These are phyloP conservation scores for Zele albiditarsus DNA, from an alignment of 2,888 invertebrate genomes.

Conservation along the genomic window DNA sequence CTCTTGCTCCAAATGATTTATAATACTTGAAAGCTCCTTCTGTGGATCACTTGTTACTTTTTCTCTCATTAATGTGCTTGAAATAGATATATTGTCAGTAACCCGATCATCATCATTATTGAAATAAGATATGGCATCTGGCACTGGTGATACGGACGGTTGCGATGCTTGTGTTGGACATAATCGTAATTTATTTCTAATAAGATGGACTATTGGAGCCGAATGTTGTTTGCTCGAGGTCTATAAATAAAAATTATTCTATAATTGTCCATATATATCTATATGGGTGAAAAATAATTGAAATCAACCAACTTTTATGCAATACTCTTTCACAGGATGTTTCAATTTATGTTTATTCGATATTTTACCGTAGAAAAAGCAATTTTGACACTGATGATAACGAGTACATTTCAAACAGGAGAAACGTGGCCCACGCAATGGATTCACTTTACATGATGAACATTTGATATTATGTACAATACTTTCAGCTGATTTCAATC, in stretches of 20 bases:
- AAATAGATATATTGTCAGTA: conserved; percentile 62
- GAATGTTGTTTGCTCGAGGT: conserved; percentile 67
- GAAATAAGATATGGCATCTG: conserved; percentile 23
- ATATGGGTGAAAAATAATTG: neutral
- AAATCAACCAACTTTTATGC: conserved; percentile 66
- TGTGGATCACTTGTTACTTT: conserved; percentile 74
- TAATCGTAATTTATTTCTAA: conserved; percentile 68
- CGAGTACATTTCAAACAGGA: conserved; percentile 79
- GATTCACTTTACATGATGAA: conserved; percentile 76
- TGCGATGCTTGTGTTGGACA: conserved; percentile 61
- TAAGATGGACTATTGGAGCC: conserved; percentile 67
- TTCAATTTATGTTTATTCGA: conserved; percentile 79
- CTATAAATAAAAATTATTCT: conserved; percentile 51
- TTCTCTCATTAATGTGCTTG: conserved; percentile 62
- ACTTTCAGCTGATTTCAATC: conserved; percentile 77
- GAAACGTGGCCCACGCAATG: conserved; percentile 78
- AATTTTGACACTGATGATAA: conserved; percentile 81
- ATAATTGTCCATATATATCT: conserved; percentile 34
- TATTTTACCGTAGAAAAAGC: conserved; percentile 78
- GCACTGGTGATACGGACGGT: conserved; percentile 24
- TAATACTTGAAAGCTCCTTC: conserved; percentile 80
- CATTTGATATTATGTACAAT: conserved; percentile 78
- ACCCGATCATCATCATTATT: conserved; percentile 63
- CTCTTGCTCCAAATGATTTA: conserved; percentile 81
- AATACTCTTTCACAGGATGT: conserved; percentile 81